phyloP scores from a whole-genome alignment of 2,797 vertebrate species.

The Phataginus tricuspis region DNA sequence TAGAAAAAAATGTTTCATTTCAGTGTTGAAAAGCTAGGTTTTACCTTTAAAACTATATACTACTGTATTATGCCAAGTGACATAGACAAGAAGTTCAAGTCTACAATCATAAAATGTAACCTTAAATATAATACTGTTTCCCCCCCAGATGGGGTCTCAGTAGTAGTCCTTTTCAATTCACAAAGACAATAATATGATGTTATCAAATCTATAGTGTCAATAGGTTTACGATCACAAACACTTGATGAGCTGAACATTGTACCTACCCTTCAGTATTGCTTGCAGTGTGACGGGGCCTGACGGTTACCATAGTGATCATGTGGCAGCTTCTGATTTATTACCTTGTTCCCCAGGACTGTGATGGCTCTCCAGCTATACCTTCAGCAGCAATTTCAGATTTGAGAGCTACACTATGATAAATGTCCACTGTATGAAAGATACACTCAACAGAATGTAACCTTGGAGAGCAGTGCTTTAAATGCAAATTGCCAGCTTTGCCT shows the following conservation, averaged over 20 bases:
- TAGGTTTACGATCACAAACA: slow-evolving; percentile 89
- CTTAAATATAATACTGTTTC: slow-evolving; percentile 53
- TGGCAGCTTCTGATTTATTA: slow-evolving; percentile 86
- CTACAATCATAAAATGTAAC: slow-evolving; percentile 74
- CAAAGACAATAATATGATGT: slow-evolving; percentile 88
- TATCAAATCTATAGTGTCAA: slow-evolving; percentile 86
- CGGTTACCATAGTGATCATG: slow-evolving; percentile 90
- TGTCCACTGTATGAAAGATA: slow-evolving; percentile 83
- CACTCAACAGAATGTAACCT: slow-evolving; percentile 80
- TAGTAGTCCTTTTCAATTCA: slow-evolving; percentile 84
- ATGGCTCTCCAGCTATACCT: slow-evolving; percentile 84
- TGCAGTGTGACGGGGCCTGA: slow-evolving; percentile 82
- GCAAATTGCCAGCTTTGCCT: slow-evolving; percentile 85
- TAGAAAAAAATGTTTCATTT: not conserved
- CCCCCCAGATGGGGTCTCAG: slow-evolving; percentile 46
- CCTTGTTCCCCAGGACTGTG: slow-evolving; percentile 77
- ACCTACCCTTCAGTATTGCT: slow-evolving; percentile 82
- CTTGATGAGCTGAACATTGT: slow-evolving; percentile 88
- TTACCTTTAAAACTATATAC: slow-evolving; percentile 15
- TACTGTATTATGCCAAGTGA: slow-evolving; percentile 60
- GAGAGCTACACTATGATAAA: slow-evolving; percentile 85
- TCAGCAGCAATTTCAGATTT: slow-evolving; percentile 82
- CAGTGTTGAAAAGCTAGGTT: not conserved
- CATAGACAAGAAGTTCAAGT: slow-evolving; percentile 77
- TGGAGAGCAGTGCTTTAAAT: slow-evolving; percentile 83